Evolutionary conservation across 2,797 vertebrate genomes (phyloP), one percentile per base, ranked within the genome.

Genomic region (Takifugu ocellatus): DNA sequence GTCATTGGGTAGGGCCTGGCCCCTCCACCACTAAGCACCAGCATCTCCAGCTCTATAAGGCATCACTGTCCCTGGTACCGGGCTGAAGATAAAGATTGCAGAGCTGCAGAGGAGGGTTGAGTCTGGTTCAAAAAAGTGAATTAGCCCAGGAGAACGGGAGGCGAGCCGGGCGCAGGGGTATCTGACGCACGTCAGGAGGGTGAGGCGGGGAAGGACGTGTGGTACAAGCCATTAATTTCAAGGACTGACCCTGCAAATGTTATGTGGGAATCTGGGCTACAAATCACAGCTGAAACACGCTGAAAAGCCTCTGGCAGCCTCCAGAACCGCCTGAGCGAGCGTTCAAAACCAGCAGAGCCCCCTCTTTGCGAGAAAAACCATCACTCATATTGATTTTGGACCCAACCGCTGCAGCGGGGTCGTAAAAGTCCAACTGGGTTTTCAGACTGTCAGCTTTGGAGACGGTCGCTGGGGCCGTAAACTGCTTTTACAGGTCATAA

Each of bases 191-290:
- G 21, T 21, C 21, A 21, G 21, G 21, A 21, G 21, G 21, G 58
- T 3, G 71, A 59, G 63, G 74, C 56, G 49, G 31, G 42, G 59
- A 54, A 73, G 70, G 71, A 77, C 74, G 67, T 78, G 73, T 67
- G 75, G 64, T 70, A 81, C 56, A 73, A 83, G 72, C 68, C 73
- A 71, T 79, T 76, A 58, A 78, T 78, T 74, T 71, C 75, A 83
- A 79, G 80, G 83, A 80, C 75, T 77, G 70, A 84, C 81, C 86
- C 65, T 67, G 78, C 74, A 57, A 74, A 84, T 82, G 82, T 83
- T 84, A 75, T 80, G 78, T 82, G 74, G 80, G 79, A 81, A 79
- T 82, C 78, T 61, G 61, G 66, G 80, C 80, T 72, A 81, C 83
- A 83, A 85, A 87, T 84, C 79, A 75, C 73, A 75, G 80, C 75